Evolutionary conservation across 2,888 invertebrate genomes (phyloP).

Genomic region (Tanaodytes sp.): DNA sequence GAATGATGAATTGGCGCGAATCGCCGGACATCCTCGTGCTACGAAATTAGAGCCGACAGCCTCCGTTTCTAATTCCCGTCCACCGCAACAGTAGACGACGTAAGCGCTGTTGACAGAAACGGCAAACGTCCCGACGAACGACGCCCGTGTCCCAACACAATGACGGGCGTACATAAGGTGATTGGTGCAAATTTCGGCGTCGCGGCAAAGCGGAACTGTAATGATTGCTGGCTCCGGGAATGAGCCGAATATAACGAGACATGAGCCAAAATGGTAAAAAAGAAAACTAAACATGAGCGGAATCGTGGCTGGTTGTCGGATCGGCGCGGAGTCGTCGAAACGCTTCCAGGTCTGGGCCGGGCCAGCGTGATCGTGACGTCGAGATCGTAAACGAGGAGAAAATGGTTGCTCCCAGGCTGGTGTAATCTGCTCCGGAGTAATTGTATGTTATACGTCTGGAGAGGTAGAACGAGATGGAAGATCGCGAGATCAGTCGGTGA

Average conservation of each 20-base stretch:
- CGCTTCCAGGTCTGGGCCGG: slow-evolving; percentile 57
- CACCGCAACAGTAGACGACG: slow-evolving; percentile 4
- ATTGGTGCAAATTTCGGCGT: no score
- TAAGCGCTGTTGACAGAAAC: slow-evolving; percentile 38
- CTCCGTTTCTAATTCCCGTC: background rate
- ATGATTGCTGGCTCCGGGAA: slow-evolving; percentile 45
- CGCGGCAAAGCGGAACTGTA: no score
- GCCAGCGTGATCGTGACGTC: slow-evolving; percentile 54
- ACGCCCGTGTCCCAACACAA: no score
- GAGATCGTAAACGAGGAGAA: slow-evolving; percentile 58
- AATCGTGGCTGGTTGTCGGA: slow-evolving; percentile 50
- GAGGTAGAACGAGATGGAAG: slow-evolving; percentile 32
- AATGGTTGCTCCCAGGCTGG: slow-evolving; percentile 61
- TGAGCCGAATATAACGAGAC: slow-evolving; percentile 52
- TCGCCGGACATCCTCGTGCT: slow-evolving; percentile 6
- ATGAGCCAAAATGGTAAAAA: slow-evolving; percentile 49
- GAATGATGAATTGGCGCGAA: slow-evolving; percentile 34
- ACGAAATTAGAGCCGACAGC: slow-evolving; percentile 14
- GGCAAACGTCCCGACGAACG: no score
- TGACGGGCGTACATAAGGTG: no score
- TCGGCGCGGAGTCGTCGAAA: slow-evolving; percentile 54
- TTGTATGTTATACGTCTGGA: slow-evolving; percentile 70
- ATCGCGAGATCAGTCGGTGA: slow-evolving; percentile 29
- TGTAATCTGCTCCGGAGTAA: slow-evolving; percentile 70
- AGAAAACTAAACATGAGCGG: slow-evolving; percentile 49